Evolutionary conservation across 1,140 invertebrate species (phyloP), one percentile per base, ranked within the genome.

Genomic region (Coboldia fuscipes): DNA sequence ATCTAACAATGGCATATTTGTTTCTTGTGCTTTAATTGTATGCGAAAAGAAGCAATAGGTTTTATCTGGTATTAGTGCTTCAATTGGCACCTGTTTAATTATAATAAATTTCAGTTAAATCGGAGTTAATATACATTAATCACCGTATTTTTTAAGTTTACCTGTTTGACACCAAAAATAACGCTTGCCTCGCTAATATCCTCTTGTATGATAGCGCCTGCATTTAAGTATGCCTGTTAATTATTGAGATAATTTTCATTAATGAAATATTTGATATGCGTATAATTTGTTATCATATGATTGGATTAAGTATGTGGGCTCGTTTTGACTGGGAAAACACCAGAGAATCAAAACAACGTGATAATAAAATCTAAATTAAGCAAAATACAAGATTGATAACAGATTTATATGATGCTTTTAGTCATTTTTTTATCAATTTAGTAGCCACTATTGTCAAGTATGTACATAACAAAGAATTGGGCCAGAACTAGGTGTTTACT

Each of bases 11-110:
- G 86, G 72, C 94, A 99, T 98, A 50, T 99, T 99, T 10, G 75
- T 79, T 50, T 96, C 86, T 55, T 99, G 94, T 0, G 92, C 96
- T 58, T 99, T 99, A 40, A 98, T 98, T 0, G 93, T 98, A 50
- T 99, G 96, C 1, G 93, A 98, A 54, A 98, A 99, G 53, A 97
- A 88, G 41, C 88, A 96, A 46, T 97, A 98, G 0, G 93, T 97
- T 56, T 94, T 96, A 43, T 94, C 78, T 0, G 90, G 85, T 35
- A 97, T 75, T 0, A 99, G 58, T 1, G 76, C 63, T 52, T 98
- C 96, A 8, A 96, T 71, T 0, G 94, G 93, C 1, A 93, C 85
- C n/a, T n/a, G n/a, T n/a, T n/a, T n/a, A n/a, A n/a, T n/a, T n/a
- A n/a, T n/a, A n/a, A n/a, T n/a, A n/a, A n/a, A n/a, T n/a, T n/a